These are phyloP conservation scores for Drosophila saltans DNA, from an alignment of 1,140 invertebrate genomes.

Conservation along the genomic window DNA sequence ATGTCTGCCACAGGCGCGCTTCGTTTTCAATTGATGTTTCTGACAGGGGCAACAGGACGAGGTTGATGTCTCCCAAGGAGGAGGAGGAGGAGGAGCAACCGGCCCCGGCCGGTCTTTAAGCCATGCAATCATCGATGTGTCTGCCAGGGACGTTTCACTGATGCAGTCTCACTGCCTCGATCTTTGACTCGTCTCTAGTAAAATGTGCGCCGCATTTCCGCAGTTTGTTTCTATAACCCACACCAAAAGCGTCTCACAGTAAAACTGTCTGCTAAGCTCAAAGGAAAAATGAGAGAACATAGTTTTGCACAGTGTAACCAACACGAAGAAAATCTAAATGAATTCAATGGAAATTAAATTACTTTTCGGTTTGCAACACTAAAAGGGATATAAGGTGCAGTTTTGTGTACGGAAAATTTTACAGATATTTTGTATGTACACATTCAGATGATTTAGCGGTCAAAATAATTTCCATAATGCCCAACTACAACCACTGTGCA, in stretches of 20 bases:
- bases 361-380: too few species aligned
- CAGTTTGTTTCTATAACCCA: conserved; percentile 2
- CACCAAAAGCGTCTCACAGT: not conserved
- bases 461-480: too few species aligned
- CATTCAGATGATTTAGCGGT: too few species aligned
- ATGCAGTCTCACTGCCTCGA: conserved; percentile 32
- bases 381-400: too few species aligned
- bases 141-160: conserved; percentile 48
- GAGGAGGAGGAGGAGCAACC: conserved; percentile 10
- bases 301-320: conserved; percentile 26
- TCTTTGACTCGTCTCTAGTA: conserved; percentile 42
- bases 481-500: conserved; percentile 16
- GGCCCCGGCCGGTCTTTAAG: conserved; percentile 55
- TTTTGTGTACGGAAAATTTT: too few species aligned
- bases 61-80: too few species aligned
- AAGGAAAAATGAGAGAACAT: conserved; percentile 8
- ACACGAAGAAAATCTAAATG: not conserved
- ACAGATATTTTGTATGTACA: too few species aligned
- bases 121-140: conserved; percentile 74
- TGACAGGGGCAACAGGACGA: conserved; percentile 14
- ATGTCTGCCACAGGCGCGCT: conserved; percentile 38
- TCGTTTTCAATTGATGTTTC: conserved; percentile 75
- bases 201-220: conserved; percentile 57
- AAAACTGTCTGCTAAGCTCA: conserved; percentile 31
- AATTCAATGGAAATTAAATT: too few species aligned